Percentiles rank a stretch among this genome's conserved stretches.
Evolutionary conservation across 2,797 vertebrate genomes (phyloP).

Genomic region (Rhinatrema bivittatum): DNA sequence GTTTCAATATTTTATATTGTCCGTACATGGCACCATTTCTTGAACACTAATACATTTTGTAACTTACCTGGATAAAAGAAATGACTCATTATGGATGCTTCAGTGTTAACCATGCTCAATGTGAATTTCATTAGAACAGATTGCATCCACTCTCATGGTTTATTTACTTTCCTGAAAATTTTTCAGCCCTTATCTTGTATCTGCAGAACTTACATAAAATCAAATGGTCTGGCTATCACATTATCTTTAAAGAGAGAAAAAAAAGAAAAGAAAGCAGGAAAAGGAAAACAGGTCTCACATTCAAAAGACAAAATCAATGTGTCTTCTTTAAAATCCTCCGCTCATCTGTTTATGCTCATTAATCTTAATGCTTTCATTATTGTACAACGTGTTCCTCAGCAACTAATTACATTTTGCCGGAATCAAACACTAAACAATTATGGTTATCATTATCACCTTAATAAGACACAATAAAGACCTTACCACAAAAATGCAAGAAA

Average conservation of each 20-base stretch:
- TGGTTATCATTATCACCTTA: constrained; percentile 22
- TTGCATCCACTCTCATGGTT: neutral
- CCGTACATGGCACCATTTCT: too few species aligned
- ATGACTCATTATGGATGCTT: too few species aligned
- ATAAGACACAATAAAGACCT: constrained; percentile 30
- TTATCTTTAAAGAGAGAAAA: constrained; percentile 16
- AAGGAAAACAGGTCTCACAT: constrained; percentile 6
- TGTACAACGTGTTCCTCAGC: constrained; percentile 21
- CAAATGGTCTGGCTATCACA: neutral
- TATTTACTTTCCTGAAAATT: constrained; percentile 14
- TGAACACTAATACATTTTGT: too few species aligned
- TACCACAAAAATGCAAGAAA: neutral
- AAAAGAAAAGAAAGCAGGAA: too few species aligned
- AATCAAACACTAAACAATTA: constrained; percentile 29
- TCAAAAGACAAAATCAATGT: constrained; percentile 22
- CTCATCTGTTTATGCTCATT: constrained; percentile 35
- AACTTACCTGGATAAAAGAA: too few species aligned
- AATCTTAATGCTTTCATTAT: constrained; percentile 45
- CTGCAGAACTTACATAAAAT: neutral
- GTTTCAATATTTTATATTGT: too few species aligned
- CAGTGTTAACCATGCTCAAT: too few species aligned
- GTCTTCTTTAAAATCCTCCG: constrained; percentile 18
- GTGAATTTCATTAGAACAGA: constrained; percentile 1
- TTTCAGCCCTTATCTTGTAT: constrained; percentile 5
- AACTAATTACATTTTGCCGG: constrained; percentile 33